phyloP scores from a whole-genome alignment of 1,140 invertebrate species.

The Calliphora vicina region DNA sequence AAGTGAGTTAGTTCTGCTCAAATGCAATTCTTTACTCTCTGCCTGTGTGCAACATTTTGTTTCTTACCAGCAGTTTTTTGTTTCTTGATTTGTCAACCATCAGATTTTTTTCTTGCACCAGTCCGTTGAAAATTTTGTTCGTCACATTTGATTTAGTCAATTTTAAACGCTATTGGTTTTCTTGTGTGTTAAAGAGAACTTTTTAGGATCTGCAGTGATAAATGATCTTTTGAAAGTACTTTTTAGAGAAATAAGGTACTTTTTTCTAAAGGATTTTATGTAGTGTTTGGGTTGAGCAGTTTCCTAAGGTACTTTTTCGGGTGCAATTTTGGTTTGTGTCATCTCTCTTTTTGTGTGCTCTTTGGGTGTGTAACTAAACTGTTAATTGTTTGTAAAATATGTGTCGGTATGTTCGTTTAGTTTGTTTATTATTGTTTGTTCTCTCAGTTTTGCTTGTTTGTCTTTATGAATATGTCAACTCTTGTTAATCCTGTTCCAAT shows the following conservation, averaged over 20 bases:
- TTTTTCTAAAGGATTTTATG: neutral
- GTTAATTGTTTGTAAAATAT: conserved; percentile 41
- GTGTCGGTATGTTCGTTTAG: neutral
- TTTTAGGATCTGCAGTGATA: too few species aligned
- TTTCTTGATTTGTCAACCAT: conserved; percentile 10
- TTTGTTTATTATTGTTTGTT: neutral
- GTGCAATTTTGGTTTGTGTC: neutral
- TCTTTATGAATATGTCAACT: conserved; percentile 6
- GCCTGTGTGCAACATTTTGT: neutral
- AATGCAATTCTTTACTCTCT: conserved; percentile 22
- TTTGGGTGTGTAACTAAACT: neutral
- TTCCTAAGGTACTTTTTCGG: neutral
- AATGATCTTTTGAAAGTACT: too few species aligned
- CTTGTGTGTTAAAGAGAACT: neutral
- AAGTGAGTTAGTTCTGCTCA: neutral
- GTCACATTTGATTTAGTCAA: conserved; percentile 24
- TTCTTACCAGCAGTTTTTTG: neutral
- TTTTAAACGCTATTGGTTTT: neutral
- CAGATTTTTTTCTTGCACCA: conserved; percentile 6
- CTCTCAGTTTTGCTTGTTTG: too few species aligned
- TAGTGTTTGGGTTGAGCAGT: neutral
- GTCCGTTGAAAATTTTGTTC: conserved; percentile 28
- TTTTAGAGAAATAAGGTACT: neutral
- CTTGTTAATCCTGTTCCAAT: neutral
- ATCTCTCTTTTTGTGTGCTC: too few species aligned